These are phyloP conservation scores for Microplitis demolitor DNA, from an alignment of 1,140 invertebrate genomes.

Conservation along the genomic window DNA sequence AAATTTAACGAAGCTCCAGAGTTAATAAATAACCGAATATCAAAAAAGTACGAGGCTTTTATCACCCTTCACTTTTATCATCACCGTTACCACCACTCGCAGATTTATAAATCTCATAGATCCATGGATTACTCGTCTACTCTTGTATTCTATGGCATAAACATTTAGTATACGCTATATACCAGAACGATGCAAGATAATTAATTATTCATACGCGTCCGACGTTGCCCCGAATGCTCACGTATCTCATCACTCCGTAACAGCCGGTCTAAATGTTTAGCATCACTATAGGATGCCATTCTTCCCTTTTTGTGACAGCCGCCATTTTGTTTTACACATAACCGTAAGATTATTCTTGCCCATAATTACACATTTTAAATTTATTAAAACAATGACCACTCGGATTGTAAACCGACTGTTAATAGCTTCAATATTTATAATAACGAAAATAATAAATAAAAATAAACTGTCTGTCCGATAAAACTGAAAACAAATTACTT, in stretches of 20 bases:
- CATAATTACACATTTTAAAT: too few species aligned
- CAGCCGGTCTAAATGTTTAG: slow-evolving; percentile 38
- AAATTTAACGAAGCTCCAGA: neutral
- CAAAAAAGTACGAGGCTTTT: neutral
- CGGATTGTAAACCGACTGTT: too few species aligned
- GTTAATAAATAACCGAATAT: neutral
- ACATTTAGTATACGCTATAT: slow-evolving; percentile 5
- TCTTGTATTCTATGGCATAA: slow-evolving; percentile 18
- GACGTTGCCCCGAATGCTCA: slow-evolving; percentile 34
- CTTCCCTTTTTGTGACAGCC: neutral
- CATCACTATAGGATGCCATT: slow-evolving; percentile 35
- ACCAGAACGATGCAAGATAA: slow-evolving; percentile 36
- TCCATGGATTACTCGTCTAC: neutral
- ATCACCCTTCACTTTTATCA: too few species aligned
- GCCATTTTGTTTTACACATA: neutral
- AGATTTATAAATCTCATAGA: too few species aligned
- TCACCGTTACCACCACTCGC: too few species aligned
- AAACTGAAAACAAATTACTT: too few species aligned
- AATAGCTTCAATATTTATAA: too few species aligned
- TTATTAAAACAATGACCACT: too few species aligned
- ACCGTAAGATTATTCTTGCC: too few species aligned
- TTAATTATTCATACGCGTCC: slow-evolving; percentile 49
- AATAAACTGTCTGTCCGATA: too few species aligned
- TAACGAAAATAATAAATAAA: too few species aligned
- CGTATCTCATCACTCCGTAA: slow-evolving; percentile 37